Evolutionary conservation across 2,888 invertebrate species (phyloP).

Genomic region (Mellilla xanthometata): DNA sequence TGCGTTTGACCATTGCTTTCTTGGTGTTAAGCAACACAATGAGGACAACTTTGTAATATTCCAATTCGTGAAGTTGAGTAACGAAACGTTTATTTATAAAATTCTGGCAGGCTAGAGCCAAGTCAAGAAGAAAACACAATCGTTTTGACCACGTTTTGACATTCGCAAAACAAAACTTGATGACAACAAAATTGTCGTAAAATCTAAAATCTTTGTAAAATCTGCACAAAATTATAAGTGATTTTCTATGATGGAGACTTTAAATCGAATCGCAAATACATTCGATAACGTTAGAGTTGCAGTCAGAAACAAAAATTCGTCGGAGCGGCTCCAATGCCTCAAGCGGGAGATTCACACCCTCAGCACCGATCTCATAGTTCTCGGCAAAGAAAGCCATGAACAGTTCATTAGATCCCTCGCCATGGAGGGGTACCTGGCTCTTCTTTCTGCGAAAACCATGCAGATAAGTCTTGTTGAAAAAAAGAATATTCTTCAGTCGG

Average conservation of each 20-base stretch:
- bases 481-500: slow-evolving; percentile 53
- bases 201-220: not conserved
- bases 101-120: slow-evolving; percentile 3
- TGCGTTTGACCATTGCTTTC: too few species aligned
- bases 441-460: slow-evolving; percentile 64
- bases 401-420: slow-evolving; percentile 60
- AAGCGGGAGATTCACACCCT: slow-evolving; percentile 62
- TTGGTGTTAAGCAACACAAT: too few species aligned
- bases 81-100: too few species aligned
- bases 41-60: too few species aligned
- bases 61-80: too few species aligned
- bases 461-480: slow-evolving; percentile 61
- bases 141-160: too few species aligned
- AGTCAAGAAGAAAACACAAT: slow-evolving; percentile 7
- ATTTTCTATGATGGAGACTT: slow-evolving; percentile 53
- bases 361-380: slow-evolving; percentile 53
- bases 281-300: slow-evolving; percentile 59
- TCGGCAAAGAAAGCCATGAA: slow-evolving; percentile 66
- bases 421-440: slow-evolving; percentile 69
- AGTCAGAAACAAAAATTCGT: slow-evolving; percentile 58
- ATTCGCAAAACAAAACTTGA: slow-evolving; percentile 14
- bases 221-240: slow-evolving; percentile 31
- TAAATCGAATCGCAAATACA: slow-evolving; percentile 54
- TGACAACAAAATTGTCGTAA: slow-evolving; percentile 7
- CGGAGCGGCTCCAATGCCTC: slow-evolving; percentile 51